A percentile compares a stretch with the other conserved stretches of the same genome.
Evolutionary conservation across 2,888 invertebrate genomes (phyloP).

Genomic region (Cylindroiulus punctatus): DNA sequence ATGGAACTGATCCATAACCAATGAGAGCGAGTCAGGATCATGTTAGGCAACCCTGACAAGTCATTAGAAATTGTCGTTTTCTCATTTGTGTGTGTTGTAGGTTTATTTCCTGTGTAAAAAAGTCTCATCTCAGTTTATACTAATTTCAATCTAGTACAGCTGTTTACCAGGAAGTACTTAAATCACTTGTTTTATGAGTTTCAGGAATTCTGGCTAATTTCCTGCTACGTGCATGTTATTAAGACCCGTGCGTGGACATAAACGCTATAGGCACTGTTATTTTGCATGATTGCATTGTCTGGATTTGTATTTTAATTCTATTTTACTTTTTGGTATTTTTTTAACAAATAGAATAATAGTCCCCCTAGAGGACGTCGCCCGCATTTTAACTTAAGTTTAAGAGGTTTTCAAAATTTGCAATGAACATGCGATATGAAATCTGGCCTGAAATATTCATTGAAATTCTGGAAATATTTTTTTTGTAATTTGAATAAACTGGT

Average conservation of each 20-base stretch:
- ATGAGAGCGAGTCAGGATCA: too few relatives aligned
- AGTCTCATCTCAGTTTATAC: background rate
- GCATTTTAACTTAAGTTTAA: background rate
- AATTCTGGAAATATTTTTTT: background rate
- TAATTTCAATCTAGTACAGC: background rate
- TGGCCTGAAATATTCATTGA: too few relatives aligned
- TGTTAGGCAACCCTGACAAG: too few relatives aligned
- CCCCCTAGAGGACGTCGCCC: background rate
- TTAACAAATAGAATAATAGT: too few relatives aligned
- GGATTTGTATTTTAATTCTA: background rate
- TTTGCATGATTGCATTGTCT: background rate
- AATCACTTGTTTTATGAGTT: background rate
- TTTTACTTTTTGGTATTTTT: too few relatives aligned
- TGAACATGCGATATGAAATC: too few relatives aligned
- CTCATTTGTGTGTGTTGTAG: background rate
- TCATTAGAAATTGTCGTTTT: background rate
- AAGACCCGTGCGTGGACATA: background rate
- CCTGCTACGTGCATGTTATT: conserved; percentile 18
- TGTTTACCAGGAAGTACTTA: conserved; percentile 20
- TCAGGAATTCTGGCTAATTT: background rate
- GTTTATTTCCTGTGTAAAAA: background rate
- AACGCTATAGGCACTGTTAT: background rate
- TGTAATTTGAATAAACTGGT: background rate
- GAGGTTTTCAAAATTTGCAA: background rate
- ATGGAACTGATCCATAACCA: too few relatives aligned